These are phyloP conservation scores for Sparidentex hasta DNA, from an alignment of 2,797 vertebrate species.

Conservation along the genomic window DNA sequence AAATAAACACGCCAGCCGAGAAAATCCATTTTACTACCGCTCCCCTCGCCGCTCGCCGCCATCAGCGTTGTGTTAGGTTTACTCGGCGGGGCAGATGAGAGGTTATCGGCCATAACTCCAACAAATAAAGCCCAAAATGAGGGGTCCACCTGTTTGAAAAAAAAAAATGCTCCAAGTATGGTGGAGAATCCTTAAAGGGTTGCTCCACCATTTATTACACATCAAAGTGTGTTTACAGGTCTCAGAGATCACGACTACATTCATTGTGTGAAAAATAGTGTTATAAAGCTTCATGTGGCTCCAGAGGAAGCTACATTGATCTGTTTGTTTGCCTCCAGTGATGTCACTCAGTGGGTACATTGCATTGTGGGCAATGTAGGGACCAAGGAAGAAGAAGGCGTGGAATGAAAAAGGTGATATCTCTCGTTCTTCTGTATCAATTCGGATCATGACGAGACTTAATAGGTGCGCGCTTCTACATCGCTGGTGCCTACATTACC, in stretches of 20 bases:
- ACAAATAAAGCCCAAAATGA: conserved; percentile 18
- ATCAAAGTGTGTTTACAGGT: neutral
- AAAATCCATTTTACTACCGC: conserved; percentile 68
- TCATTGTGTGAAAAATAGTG: too few relatives aligned
- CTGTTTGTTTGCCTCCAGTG: too few relatives aligned
- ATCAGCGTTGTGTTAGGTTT: conserved; percentile 53
- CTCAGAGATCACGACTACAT: neutral
- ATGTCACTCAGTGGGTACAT: too few relatives aligned
- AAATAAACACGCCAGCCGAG: conserved; percentile 60
- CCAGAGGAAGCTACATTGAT: too few relatives aligned
- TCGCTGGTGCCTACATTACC: too few relatives aligned
- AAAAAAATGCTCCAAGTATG: conserved; percentile 22
- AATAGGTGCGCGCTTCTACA: too few relatives aligned
- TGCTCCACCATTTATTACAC: too few relatives aligned
- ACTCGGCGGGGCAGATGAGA: conserved; percentile 30
- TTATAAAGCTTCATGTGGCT: too few relatives aligned
- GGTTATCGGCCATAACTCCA: conserved; percentile 34
- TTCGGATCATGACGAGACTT: too few relatives aligned
- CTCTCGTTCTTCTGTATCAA: conserved; percentile 2
- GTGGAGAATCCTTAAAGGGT: conserved; percentile 3
- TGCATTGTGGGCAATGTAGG: too few relatives aligned
- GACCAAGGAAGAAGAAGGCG: too few relatives aligned
- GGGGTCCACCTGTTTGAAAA: neutral
- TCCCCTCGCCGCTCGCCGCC: conserved; percentile 35
- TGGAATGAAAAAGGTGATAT: too few relatives aligned